A percentile compares a stretch with the other conserved stretches of the same genome.
These are phyloP conservation scores for Heliconius nattereri DNA, from an alignment of 1,140 invertebrate genomes.

Conservation along the genomic window DNA sequence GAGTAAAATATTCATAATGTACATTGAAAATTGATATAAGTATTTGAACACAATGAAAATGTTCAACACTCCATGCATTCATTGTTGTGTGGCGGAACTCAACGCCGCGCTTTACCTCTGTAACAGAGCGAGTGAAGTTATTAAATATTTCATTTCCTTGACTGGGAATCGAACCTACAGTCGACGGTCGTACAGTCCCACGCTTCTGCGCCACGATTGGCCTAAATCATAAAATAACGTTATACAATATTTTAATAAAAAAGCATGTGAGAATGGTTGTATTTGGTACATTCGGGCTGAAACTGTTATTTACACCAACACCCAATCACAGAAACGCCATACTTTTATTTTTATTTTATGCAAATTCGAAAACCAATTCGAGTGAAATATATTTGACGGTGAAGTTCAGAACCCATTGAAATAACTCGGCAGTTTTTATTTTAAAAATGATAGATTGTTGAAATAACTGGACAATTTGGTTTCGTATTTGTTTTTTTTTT, in stretches of 20 bases:
- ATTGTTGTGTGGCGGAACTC: too few species aligned
- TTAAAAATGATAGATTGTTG: neutral
- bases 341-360: constrained; percentile 40
- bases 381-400: constrained; percentile 34
- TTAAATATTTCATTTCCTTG: too few species aligned
- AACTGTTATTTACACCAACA: constrained; percentile 34
- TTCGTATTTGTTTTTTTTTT: neutral
- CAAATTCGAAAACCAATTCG: constrained; percentile 39
- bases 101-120: too few species aligned
- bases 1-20: too few species aligned
- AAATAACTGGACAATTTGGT: constrained; percentile 1
- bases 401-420: constrained; percentile 22
- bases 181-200: too few species aligned
- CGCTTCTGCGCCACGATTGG: neutral
- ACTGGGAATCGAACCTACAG: too few species aligned
- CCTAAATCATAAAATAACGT: neutral
- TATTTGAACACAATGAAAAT: too few species aligned
- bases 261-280: constrained; percentile 19
- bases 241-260: constrained; percentile 15
- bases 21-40: too few species aligned
- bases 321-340: constrained; percentile 28
- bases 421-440: constrained; percentile 7
- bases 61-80: too few species aligned
- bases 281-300: constrained; percentile 21
- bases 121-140: too few species aligned